Conservation (phyloP, 2,113 vertebrate species). For the Syrmaticus mikado region DNA sequence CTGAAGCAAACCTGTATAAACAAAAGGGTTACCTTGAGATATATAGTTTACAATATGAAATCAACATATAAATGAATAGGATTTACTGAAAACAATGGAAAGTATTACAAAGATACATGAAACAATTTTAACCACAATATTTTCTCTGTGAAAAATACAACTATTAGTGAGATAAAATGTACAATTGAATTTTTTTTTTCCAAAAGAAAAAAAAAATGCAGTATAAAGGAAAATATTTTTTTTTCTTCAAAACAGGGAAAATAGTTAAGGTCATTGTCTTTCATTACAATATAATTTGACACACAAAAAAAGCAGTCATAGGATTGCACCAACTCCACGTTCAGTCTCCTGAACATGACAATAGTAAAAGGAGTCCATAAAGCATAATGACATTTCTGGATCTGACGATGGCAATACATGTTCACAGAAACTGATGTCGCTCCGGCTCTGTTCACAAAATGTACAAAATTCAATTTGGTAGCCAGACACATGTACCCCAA, state of each 20-base stretch:
- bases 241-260: slow-evolving; percentile 86
- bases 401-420: slow-evolving; percentile 76
- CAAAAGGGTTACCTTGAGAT: slow-evolving; percentile 80
- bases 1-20: slow-evolving; percentile 82
- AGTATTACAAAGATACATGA: slow-evolving; percentile 88
- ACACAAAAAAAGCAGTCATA: slow-evolving; percentile 86
- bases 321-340: slow-evolving; percentile 89
- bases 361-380: slow-evolving; percentile 85
- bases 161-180: slow-evolving; percentile 92
- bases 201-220: slow-evolving; percentile 58
- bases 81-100: slow-evolving; percentile 84
- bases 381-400: slow-evolving; percentile 80
- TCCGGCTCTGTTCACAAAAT: slow-evolving; percentile 87
- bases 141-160: slow-evolving; percentile 98
- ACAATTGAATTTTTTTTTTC: slow-evolving; percentile 77
- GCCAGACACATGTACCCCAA: slow-evolving; percentile 76
- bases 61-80: slow-evolving; percentile 85
- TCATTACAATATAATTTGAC: slow-evolving; percentile 89
- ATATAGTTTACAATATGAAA: slow-evolving; percentile 86
- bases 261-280: slow-evolving; percentile 88
- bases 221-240: slow-evolving; percentile 88
- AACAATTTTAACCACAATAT: slow-evolving; percentile 88
- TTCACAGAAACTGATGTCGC: slow-evolving; percentile 79
- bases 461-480: slow-evolving; percentile 85
- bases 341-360: slow-evolving; percentile 82